A percentile compares a stretch with the other conserved stretches of the same genome.
phyloP scores from a whole-genome alignment of 1,140 invertebrate species.

The Zaprionus tsacasi region DNA sequence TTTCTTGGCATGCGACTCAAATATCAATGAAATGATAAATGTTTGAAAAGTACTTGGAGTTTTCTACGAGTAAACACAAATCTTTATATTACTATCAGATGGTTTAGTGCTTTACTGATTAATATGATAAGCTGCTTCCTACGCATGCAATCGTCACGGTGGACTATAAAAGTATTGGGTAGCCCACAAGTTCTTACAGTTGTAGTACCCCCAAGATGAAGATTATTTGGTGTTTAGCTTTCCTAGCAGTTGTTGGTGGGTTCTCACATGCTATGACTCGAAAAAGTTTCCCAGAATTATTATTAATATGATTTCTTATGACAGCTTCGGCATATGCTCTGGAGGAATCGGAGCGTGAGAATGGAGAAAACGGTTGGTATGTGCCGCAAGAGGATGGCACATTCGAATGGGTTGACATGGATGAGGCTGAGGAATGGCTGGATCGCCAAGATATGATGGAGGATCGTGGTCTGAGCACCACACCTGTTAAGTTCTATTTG shows the following conservation, averaged over 20 bases:
- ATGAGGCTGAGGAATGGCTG: constrained; percentile 62
- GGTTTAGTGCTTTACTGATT: constrained; percentile 27
- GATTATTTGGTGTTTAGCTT: constrained; percentile 49
- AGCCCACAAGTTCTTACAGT: constrained; percentile 17
- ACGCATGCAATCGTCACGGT: not conserved
- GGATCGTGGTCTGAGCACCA: constrained; percentile 45
- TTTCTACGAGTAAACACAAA: not conserved
- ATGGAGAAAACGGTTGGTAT: constrained; percentile 80
- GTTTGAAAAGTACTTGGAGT: constrained; percentile 1
- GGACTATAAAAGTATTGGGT: constrained; percentile 45
- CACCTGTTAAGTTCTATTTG: constrained; percentile 69
- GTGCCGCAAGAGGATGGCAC: constrained; percentile 67
- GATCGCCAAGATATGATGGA: constrained; percentile 50
- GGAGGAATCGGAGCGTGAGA: constrained; percentile 61
- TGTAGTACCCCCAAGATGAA: constrained; percentile 52
- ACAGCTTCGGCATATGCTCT: constrained; percentile 58
- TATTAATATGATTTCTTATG: not conserved
- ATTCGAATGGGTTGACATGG: constrained; percentile 71
- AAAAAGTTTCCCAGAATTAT: not conserved
- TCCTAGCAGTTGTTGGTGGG: constrained; percentile 58
- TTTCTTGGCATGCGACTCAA: constrained; percentile 11
- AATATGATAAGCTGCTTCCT: constrained; percentile 25
- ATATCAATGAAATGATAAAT: constrained; percentile 59
- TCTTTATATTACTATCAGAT: constrained; percentile 31
- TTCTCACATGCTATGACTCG: not conserved